phyloP scores from a whole-genome alignment of 1,140 invertebrate genomes.

The Goniozus legneri region DNA sequence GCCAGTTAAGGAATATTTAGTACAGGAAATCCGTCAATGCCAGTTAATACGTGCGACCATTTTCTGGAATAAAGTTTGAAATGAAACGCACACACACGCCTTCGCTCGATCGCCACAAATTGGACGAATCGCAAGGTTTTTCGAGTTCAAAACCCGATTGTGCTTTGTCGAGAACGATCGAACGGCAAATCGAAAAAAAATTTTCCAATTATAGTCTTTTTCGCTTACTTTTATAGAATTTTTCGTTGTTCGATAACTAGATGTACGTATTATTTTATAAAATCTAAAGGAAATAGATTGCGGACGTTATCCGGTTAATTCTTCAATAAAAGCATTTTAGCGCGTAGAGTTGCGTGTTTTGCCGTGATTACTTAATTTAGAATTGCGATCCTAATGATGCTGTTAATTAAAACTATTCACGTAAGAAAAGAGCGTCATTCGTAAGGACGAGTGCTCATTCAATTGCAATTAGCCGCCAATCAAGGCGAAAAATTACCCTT shows the following conservation, averaged over 20 bases:
- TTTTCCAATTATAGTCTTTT: not conserved
- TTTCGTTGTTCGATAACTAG: too few species aligned
- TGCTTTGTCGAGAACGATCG: not conserved
- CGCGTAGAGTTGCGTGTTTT: too few species aligned
- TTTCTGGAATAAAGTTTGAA: slow-evolving; percentile 39
- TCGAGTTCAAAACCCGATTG: slow-evolving; percentile 4
- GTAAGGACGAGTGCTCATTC: not conserved
- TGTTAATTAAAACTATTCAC: too few species aligned
- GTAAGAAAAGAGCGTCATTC: not conserved
- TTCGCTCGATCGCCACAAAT: slow-evolving; percentile 35
- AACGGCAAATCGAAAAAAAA: not conserved
- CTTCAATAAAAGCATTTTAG: too few species aligned
- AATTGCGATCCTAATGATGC: too few species aligned
- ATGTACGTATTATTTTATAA: too few species aligned
- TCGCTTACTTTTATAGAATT: not conserved
- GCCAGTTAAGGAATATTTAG: slow-evolving; percentile 41
- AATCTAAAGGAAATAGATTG: too few species aligned
- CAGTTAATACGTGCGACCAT: slow-evolving; percentile 33
- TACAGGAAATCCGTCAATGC: slow-evolving; percentile 44
- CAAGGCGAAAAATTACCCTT: too few species aligned
- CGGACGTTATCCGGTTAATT: too few species aligned
- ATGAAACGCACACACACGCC: too few species aligned
- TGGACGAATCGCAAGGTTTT: slow-evolving; percentile 25
- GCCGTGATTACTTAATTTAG: too few species aligned
- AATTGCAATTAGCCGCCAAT: not conserved